These are phyloP conservation scores for Lepeophtheirus nordmannii DNA, from an alignment of 2,888 invertebrate genomes.

Conservation along the genomic window DNA sequence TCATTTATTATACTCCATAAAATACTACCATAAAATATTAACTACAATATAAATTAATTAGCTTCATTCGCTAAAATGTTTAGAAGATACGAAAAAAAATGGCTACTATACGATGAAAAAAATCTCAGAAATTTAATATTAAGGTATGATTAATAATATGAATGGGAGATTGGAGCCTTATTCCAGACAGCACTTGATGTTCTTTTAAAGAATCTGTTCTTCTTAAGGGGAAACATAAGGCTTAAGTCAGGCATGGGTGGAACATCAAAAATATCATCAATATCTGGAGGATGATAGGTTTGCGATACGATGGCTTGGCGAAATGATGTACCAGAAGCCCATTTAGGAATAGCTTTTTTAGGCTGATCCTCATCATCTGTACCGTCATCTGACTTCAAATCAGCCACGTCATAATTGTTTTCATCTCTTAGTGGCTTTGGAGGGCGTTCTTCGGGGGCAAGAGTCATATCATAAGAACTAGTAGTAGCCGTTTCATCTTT, in stretches of 20 bases:
- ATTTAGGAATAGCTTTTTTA: slow-evolving; percentile 27
- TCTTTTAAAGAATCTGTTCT: slow-evolving; percentile 34
- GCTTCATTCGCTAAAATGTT: too few relatives aligned
- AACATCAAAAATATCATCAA: slow-evolving; percentile 26
- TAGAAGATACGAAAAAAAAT: too few relatives aligned
- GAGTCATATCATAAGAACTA: slow-evolving; percentile 27
- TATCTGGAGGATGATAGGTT: slow-evolving; percentile 25
- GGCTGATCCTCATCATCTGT: slow-evolving; percentile 29
- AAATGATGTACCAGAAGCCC: slow-evolving; percentile 6
- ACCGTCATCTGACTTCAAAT: slow-evolving; percentile 30
- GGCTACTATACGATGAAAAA: too few relatives aligned
- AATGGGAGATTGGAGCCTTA: slow-evolving; percentile 31
- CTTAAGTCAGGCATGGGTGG: slow-evolving; percentile 33
- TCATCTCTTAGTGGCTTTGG: slow-evolving; percentile 17
- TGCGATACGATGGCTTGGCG: slow-evolving; percentile 25
- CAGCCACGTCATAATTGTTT: slow-evolving; percentile 30
- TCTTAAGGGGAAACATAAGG: slow-evolving; percentile 32
- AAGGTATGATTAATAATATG: too few relatives aligned
- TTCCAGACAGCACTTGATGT: slow-evolving; percentile 38
- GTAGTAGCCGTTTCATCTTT: neutral
- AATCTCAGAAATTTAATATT: too few relatives aligned
- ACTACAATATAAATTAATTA: too few relatives aligned
- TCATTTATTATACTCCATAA: too few relatives aligned
- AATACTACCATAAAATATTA: too few relatives aligned
- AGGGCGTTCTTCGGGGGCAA: slow-evolving; percentile 24